Evolutionary conservation across 2,113 vertebrate species (phyloP).

Genomic region (Clinocottus analis): DNA sequence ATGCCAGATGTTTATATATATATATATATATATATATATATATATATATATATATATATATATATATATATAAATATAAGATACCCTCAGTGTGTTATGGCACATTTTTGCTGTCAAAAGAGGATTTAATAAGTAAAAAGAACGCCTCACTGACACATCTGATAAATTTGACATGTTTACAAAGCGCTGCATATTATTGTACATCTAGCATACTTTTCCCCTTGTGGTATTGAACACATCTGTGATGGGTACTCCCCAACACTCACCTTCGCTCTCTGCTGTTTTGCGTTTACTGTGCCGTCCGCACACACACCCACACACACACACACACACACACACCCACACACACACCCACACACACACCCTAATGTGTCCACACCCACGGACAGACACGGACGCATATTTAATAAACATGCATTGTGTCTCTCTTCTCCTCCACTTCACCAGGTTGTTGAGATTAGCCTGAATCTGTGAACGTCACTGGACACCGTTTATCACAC

Average conservation of each 20-base stretch:
- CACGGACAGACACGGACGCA: constrained; percentile 16
- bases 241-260: neutral
- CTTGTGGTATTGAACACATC: neutral
- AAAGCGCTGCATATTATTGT: constrained; percentile 11
- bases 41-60: no score
- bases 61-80: no score
- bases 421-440: constrained; percentile 25
- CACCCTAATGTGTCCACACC: constrained; percentile 11
- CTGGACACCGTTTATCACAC: constrained; percentile 33
- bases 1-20: neutral
- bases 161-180: neutral
- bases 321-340: neutral
- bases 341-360: neutral
- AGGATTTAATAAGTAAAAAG: neutral
- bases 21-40: no score
- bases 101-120: neutral
- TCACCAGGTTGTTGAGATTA: constrained; percentile 34
- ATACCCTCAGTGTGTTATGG: neutral
- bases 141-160: neutral
- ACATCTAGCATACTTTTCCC: neutral
- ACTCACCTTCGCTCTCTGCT: neutral
- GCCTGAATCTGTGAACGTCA: constrained; percentile 40
- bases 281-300: neutral
- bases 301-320: constrained; percentile 3
- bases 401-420: constrained; percentile 55